These are phyloP conservation scores for Enteromius mattozi DNA, from an alignment of 2,797 vertebrate genomes.

Conservation along the genomic window DNA sequence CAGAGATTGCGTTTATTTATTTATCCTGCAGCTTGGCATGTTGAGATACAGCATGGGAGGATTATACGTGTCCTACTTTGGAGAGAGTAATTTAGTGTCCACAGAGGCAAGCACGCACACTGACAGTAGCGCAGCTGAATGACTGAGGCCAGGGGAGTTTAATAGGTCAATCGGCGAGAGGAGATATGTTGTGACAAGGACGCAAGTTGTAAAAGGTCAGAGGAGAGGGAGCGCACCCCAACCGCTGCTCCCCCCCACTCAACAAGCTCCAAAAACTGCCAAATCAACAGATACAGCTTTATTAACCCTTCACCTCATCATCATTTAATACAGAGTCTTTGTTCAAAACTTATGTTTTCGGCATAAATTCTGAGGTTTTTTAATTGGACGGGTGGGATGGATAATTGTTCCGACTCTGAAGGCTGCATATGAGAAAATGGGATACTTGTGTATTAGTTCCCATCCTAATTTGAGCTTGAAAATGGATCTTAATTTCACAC, in stretches of 20 bases:
- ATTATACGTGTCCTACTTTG: slow-evolving; percentile 43
- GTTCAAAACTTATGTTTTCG: slow-evolving; percentile 25
- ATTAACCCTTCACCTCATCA: slow-evolving; percentile 41
- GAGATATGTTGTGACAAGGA: slow-evolving; percentile 66
- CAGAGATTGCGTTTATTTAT: slow-evolving; percentile 43
- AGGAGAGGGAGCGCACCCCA: slow-evolving; percentile 42
- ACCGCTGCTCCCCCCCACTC: slow-evolving; percentile 33
- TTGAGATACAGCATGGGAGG: slow-evolving; percentile 40
- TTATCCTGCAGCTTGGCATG: slow-evolving; percentile 47
- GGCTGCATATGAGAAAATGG: slow-evolving; percentile 17
- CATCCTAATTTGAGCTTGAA: slow-evolving; percentile 32
- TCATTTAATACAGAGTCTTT: slow-evolving; percentile 27
- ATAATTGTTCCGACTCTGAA: slow-evolving; percentile 27
- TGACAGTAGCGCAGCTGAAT: slow-evolving; percentile 44
- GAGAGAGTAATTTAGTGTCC: slow-evolving; percentile 27
- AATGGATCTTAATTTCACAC: slow-evolving; percentile 34
- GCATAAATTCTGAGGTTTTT: slow-evolving; percentile 2
- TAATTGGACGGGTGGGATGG: slow-evolving; percentile 37
- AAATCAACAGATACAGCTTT: slow-evolving; percentile 35
- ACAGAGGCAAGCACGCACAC: slow-evolving; percentile 30
- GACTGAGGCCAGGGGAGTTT: slow-evolving; percentile 56
- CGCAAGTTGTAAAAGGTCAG: slow-evolving; percentile 63
- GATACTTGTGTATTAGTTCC: slow-evolving; percentile 31
- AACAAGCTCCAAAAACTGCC: slow-evolving; percentile 20
- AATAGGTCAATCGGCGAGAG: slow-evolving; percentile 60